Evolutionary conservation across 2,113 vertebrate genomes (phyloP), one percentile per base, ranked within the genome.

Genomic region (Ardeotis arabs): DNA sequence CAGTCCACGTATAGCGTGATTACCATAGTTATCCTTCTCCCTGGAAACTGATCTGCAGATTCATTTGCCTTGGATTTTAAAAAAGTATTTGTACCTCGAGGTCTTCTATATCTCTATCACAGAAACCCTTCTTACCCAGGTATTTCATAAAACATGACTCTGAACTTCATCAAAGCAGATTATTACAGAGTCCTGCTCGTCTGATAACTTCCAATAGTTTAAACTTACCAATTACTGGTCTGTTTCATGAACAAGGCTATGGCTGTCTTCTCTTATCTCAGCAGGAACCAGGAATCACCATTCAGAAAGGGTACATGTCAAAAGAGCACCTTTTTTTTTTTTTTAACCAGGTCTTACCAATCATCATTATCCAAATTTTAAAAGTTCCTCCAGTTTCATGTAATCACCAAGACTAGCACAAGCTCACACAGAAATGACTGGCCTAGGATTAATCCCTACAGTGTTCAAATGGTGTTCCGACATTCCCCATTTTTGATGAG

Each of bases 281-380:
- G 44, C 25, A 69, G 62, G 28, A 79, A 63, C 27, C 19, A 75
- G 47, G 39, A 77, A 82, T 44, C 45, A 72, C 35, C 23, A 44
- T 25, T 87, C 45, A 49, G 33, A 60, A 60, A 82, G 23, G 39
- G 18, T 25, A 18, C 10, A 12, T 16, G 13, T 60, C 45, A 60
- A 41, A 45, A 70, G 29, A 60, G 4, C 10, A n/a, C 7, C 12
- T 3, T 23, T 0, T 29, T 33, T 0, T 29, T 33, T 53, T 49
- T 47, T 18, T 11, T 12, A 76, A 52, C 3, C 4, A 50, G 47
- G 12, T 31, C 10, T 78, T 84, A 68, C 29, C 41, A 56, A 35
- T 16, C 52, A 68, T 22, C 8, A 11, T 6, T 79, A 93, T 12
- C 6, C 39, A 85, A 82, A 73, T 60, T 72, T 47, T 49, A 23